phyloP scores from a whole-genome alignment of 2,797 vertebrate genomes.

The Parauchenoglanis punctatus region DNA sequence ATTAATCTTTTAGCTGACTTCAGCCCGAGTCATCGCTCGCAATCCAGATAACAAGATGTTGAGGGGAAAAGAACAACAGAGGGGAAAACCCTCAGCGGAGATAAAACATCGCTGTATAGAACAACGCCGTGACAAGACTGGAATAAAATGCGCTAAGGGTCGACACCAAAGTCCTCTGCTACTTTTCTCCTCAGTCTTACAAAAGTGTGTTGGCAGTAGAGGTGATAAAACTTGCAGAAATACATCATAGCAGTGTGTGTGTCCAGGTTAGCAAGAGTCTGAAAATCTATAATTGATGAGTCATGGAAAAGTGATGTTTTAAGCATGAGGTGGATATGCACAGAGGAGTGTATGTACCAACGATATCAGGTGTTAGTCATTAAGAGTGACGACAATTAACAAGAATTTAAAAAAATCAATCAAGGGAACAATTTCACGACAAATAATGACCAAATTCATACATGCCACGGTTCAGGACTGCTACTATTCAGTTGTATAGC shows the following conservation, averaged over 20 bases:
- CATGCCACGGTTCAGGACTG: no score
- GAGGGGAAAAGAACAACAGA: slow-evolving; percentile 55
- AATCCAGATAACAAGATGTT: slow-evolving; percentile 75
- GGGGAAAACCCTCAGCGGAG: slow-evolving; percentile 39
- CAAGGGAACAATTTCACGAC: not conserved
- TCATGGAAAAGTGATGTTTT: not conserved
- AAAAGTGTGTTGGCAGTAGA: not conserved
- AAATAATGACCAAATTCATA: no score
- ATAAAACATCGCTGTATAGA: slow-evolving; percentile 46
- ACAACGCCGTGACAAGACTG: slow-evolving; percentile 18
- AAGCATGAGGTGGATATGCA: not conserved
- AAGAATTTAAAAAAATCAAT: no score
- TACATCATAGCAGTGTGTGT: not conserved
- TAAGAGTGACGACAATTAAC: not conserved
- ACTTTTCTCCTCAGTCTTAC: slow-evolving; percentile 22
- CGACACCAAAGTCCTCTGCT: slow-evolving; percentile 18
- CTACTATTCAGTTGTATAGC: no score
- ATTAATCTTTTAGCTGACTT: slow-evolving; percentile 82
- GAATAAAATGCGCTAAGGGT: slow-evolving; percentile 40
- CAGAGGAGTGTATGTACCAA: not conserved
- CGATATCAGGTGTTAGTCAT: not conserved
- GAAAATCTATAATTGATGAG: not conserved
- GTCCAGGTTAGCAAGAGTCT: not conserved
- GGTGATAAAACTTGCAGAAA: not conserved
- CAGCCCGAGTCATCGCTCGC: slow-evolving; percentile 67